Evolutionary conservation across 92 coral and sea anemone genomes (phyloP), one percentile per base, ranked within the genome.

Genomic region (Palythoa grandis): DNA sequence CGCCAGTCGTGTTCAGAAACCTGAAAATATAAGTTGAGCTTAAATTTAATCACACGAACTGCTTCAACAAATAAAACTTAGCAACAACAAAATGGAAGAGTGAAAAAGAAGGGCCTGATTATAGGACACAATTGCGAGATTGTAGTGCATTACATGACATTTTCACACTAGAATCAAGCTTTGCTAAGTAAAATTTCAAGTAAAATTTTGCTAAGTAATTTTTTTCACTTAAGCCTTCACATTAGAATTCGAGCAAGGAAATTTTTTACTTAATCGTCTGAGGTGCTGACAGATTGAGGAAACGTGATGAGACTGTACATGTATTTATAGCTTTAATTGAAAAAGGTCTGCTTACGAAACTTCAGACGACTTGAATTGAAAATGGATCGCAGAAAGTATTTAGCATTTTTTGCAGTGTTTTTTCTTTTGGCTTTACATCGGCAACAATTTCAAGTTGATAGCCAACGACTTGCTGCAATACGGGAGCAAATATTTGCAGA

Each of bases 1-100:
- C 70, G 86, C 91, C 91, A 88, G 50, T 88, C 91, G 19, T 76
- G 91, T 37, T 88, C 91, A 74, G 87, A 74, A 25, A 88, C 91
- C 91, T 88, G 72, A 23, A 25, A 52, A 72, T 37, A 48, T 11
- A 72, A 56, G 8, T 12, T 16, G 61, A 54, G 61, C 9, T 8
- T 52, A 12, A 52, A 12, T 52, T 52, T 52, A 52, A 29, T 29
- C 35, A 29, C 35, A 29, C 35, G 0, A 29, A 29, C 35, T 29
- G 0, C 35, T 43, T 43, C 48, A 43, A 43, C 8, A 43, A 43
- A 43, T 43, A 70, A 9, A 39, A 11, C 4, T 70, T 29, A 14
- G 19, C 48, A 14, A 14, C 5, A 24, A 56, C 12, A 43, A 24
- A 57, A 57, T 3, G 65, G n/a, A 11, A 14, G 35, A 29, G 35